Evolutionary conservation across 2,888 invertebrate species (phyloP), one percentile per base, ranked within the genome.

Genomic region (Nomada flava): DNA sequence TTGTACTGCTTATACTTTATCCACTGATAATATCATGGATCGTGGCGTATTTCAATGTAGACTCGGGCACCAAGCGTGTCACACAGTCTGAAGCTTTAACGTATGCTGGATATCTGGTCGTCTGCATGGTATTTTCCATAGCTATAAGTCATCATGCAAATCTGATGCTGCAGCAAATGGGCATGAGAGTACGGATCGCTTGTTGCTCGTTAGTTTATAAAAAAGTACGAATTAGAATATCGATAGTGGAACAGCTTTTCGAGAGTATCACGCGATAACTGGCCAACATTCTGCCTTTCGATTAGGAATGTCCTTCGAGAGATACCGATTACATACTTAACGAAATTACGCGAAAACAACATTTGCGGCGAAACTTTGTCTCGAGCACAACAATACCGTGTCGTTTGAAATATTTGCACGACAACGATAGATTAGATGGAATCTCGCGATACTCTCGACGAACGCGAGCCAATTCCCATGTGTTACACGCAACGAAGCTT

Each of bases 171-270:
- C 89, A 93, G 13, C 88, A 94, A 72, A 91, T 95, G 71, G 97
- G 97, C 15, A 96, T 96, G 94, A 94, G 95, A 85, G 94, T 96
- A 89, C 94, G 97, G 44, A 94, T 97, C 4, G 96, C 96, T 0
- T 95, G 96, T 80, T 96, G 96, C 87, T 95, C 96, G 0, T 93
- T 97, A 2, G 94, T 97, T 84, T 96, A 96, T 90, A 94, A 96
- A 91, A 97, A 97, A 95, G 96, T 97, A 92, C 89, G 57, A 44
- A n/a, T 23, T 13, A 2, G 1, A 44, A 44, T 47, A 2, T 3
- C 4, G 36, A 36, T 36, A 36, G 36, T 36, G 2, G 26, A 26
- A 13, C 26, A 26, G 13, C 26, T 57, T 23, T 11, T 57, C 2
- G 57, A 26, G 11, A 13, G 18, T 26, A 50, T 23, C 18, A 10